These are phyloP conservation scores for Teinopalpus imperialis DNA, from an alignment of 2,888 invertebrate species.

Conservation along the genomic window DNA sequence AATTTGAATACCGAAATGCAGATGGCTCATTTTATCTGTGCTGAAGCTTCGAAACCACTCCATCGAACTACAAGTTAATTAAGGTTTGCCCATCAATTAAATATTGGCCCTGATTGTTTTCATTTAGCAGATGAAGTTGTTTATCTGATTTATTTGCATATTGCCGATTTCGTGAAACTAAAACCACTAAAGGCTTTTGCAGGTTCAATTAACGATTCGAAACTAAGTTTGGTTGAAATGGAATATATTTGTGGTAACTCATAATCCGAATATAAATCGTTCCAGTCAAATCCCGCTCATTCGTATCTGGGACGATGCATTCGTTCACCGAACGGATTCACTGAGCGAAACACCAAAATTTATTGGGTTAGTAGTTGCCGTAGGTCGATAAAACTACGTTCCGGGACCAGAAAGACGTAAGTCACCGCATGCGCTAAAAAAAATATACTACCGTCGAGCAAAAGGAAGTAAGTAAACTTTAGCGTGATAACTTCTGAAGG, in stretches of 20 bases:
- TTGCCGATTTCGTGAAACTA: slow-evolving; percentile 34
- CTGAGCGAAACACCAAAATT: slow-evolving; percentile 81
- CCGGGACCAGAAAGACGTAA: slow-evolving; percentile 63
- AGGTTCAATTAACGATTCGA: slow-evolving; percentile 11
- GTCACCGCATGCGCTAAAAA: slow-evolving; percentile 54
- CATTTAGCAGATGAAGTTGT: slow-evolving; percentile 67
- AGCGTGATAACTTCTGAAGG: slow-evolving; percentile 54
- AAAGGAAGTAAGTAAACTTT: slow-evolving; percentile 68
- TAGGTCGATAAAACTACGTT: slow-evolving; percentile 78
- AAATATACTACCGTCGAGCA: slow-evolving; percentile 65
- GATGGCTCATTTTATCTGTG: slow-evolving; percentile 79
- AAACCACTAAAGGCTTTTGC: slow-evolving; percentile 16
- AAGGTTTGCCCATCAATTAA: slow-evolving; percentile 80
- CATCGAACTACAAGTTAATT: slow-evolving; percentile 79
- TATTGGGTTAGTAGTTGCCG: slow-evolving; percentile 81
- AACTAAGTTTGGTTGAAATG: background rate
- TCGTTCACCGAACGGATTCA: slow-evolving; percentile 76
- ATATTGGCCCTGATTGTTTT: slow-evolving; percentile 77
- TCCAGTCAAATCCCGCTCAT: slow-evolving; percentile 64
- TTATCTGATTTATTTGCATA: slow-evolving; percentile 56
- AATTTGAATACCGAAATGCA: slow-evolving; percentile 81
- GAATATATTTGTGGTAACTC: slow-evolving; percentile 34
- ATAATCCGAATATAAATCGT: slow-evolving; percentile 52
- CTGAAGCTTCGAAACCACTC: slow-evolving; percentile 56
- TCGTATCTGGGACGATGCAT: slow-evolving; percentile 80